Evolutionary conservation across 2,888 invertebrate genomes (phyloP), one percentile per base, ranked within the genome.

Genomic region (Quadroppia sp.): DNA sequence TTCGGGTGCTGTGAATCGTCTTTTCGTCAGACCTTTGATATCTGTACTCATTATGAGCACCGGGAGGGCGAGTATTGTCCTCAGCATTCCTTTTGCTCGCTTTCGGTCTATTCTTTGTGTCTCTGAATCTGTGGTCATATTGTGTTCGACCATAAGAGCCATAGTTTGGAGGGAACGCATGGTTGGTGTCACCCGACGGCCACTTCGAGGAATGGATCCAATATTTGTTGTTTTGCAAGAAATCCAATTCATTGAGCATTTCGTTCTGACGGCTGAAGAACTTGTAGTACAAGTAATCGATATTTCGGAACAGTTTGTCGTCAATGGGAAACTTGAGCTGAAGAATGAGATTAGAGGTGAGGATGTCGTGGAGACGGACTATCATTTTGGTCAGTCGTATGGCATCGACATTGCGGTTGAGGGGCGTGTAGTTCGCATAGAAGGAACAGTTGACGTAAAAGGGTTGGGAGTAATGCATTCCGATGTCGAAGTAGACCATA

Each of bases 391-490:
- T 69, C 13, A 69, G 69, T 69, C 42, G n/a, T 6, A 45, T 20
- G 15, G 69, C 13, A 28, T 69, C 45, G 25, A 69, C 45, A 36
- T 9, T 25, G 15, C 25, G n/a, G 6, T 69, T n/a, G 1, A 36
- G 13, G 13, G 69, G 69, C 0, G 1, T 42, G 28, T 69, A 69
- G 25, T 69, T 45, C 25, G 42, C 69, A 42, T 69, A 69, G 25
- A 69, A 69, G 4, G 69, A 69, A 69, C 42, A 69, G 69, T 69
- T 69, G 36, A 42, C 45, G 45, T 42, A 69, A 69, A 20, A 69
- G 25, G 69, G 69, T n/a, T 42, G 25, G 1, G 45, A 45, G 25
- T 40, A 25, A 25, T 69, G 15, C 20, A 17, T 25, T n/a, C 15
- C 69, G 23, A 69, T 69, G 25, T 69, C 69, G 28, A 69, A 69